Conservation (phyloP, 2,113 vertebrate species). For the Vidua macroura region DNA sequence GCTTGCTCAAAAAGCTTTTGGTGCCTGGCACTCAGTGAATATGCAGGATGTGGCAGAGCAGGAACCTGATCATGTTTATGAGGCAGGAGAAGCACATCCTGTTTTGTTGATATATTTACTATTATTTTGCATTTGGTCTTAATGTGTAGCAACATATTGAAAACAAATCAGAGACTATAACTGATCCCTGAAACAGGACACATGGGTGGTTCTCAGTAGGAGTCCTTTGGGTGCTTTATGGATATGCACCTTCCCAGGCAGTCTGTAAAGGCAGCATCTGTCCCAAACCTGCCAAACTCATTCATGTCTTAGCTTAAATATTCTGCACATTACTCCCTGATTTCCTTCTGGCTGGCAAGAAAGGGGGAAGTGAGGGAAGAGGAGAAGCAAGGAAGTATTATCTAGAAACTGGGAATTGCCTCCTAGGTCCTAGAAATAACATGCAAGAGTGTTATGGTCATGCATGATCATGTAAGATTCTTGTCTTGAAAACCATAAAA, state of each 20-base stretch:
- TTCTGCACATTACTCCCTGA: neutral
- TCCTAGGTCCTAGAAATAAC: neutral
- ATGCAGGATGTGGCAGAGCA: neutral
- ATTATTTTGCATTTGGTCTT: neutral
- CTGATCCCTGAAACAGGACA: neutral
- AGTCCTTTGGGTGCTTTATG: neutral
- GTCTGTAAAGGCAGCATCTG: neutral
- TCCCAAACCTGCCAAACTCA: neutral
- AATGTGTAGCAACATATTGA: neutral
- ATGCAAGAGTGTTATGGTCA: neutral
- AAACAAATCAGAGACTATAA: neutral
- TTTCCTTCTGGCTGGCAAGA: neutral
- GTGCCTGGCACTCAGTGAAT: neutral
- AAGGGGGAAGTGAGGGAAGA: neutral
- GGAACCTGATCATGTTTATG: neutral
- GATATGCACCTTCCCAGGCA: neutral
- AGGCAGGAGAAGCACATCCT: neutral
- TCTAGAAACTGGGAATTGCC: neutral
- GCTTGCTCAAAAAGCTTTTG: neutral
- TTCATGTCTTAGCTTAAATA: neutral
- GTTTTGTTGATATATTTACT: neutral
- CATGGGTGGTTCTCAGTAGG: neutral
- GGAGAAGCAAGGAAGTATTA: neutral
- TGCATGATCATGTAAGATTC: neutral
- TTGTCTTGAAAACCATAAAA: neutral